These are phyloP conservation scores for Chalcis sispes DNA, from an alignment of 2,888 invertebrate genomes.

Conservation along the genomic window DNA sequence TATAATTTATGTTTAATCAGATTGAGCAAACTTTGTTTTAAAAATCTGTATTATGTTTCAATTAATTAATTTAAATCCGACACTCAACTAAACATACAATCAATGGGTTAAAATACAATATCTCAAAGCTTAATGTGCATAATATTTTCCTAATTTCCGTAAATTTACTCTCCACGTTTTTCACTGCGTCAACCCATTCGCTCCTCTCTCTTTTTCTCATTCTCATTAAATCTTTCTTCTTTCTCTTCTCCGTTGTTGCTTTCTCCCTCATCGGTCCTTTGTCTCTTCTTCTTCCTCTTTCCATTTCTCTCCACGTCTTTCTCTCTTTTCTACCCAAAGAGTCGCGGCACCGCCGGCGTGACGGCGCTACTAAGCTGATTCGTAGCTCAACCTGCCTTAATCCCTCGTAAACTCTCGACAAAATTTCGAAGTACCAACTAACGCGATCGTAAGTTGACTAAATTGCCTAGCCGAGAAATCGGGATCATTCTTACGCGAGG, in stretches of 20 bases:
- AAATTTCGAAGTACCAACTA: conserved; percentile 60
- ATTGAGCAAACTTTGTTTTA: too few relatives aligned
- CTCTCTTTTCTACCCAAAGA: conserved; percentile 31
- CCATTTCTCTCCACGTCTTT: conserved; percentile 31
- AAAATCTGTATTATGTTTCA: too few relatives aligned
- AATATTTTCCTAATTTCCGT: too few relatives aligned
- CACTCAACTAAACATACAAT: too few relatives aligned
- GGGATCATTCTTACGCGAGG: conserved; percentile 53
- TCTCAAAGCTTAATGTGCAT: too few relatives aligned
- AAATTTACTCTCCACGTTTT: too few relatives aligned
- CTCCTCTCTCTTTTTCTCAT: too few relatives aligned
- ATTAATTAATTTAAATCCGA: too few relatives aligned
- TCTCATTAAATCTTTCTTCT: too few relatives aligned
- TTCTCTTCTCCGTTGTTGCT: background rate
- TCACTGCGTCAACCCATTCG: too few relatives aligned
- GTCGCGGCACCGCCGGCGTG: conserved; percentile 33
- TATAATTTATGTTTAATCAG: too few relatives aligned
- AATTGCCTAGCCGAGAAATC: conserved; percentile 54
- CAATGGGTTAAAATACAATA: too few relatives aligned
- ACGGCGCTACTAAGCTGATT: conserved; percentile 63
- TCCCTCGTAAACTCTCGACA: conserved; percentile 65
- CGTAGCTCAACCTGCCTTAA: conserved; percentile 64
- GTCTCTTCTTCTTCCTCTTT: conserved; percentile 55
- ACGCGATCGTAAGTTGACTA: conserved; percentile 58
- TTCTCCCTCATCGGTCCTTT: background rate